Conservation (phyloP, 2,797 vertebrate species). For the Discoglossus pictus region DNA sequence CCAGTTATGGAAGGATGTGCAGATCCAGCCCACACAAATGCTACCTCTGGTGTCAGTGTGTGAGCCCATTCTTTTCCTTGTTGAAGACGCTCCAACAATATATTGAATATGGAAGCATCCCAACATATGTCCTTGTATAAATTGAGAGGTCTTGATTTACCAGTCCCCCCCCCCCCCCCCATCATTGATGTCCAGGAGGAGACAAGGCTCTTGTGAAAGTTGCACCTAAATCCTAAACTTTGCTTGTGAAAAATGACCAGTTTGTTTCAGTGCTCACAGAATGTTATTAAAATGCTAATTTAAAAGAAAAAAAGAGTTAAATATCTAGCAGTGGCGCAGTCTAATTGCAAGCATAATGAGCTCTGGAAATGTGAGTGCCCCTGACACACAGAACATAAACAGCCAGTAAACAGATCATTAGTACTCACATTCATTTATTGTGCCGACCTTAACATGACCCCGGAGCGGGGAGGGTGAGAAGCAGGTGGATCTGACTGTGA, state of each 20-base stretch:
- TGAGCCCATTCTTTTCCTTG: too few species aligned
- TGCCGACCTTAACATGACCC: slow-evolving; percentile 92
- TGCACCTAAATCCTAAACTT: slow-evolving; percentile 75
- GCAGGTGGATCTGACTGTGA: slow-evolving; percentile 75
- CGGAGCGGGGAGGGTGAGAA: slow-evolving; percentile 76
- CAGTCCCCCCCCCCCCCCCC: too few species aligned
- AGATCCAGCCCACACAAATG: too few species aligned
- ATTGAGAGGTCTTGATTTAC: too few species aligned
- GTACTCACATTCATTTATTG: slow-evolving; percentile 80
- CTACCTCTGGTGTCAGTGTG: too few species aligned
- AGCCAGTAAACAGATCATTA: slow-evolving; percentile 79
- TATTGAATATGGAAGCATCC: too few species aligned
- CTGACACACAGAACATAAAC: slow-evolving; percentile 79
- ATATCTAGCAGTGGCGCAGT: slow-evolving; percentile 77
- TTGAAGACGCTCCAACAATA: too few species aligned
- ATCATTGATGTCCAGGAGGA: too few species aligned
- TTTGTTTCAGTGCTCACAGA: slow-evolving; percentile 75
- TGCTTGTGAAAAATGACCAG: slow-evolving; percentile 79
- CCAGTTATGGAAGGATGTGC: too few species aligned
- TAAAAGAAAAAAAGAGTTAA: slow-evolving; percentile 77
- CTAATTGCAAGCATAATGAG: slow-evolving; percentile 82
- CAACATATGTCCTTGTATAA: too few species aligned
- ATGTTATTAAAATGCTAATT: slow-evolving; percentile 83
- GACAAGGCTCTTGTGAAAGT: slow-evolving; percentile 64
- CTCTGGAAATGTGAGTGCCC: slow-evolving; percentile 78